Evolutionary conservation across 1,140 invertebrate genomes (phyloP).

Genomic region (Coboldia fuscipes): DNA sequence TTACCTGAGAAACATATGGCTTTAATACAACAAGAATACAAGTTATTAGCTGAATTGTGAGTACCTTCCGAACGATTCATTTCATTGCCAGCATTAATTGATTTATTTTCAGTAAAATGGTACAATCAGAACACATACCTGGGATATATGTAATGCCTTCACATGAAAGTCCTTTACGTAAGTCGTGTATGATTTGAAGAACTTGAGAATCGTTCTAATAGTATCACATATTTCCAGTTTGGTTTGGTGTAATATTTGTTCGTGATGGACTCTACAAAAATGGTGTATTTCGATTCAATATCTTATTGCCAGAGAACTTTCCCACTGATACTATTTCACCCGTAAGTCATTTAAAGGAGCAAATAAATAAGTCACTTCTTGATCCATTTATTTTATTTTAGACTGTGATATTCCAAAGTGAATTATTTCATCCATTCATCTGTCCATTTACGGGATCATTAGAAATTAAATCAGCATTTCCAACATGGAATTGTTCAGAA

Average conservation of each 20-base stretch:
- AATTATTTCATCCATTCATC: constrained; percentile 73
- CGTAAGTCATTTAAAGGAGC: constrained; percentile 1
- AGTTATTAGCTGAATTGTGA: no score
- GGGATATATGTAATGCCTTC: constrained; percentile 87
- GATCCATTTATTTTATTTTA: constrained; percentile 21
- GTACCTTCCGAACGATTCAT: no score
- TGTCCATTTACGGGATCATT: constrained; percentile 54
- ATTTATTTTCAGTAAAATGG: constrained; percentile 56
- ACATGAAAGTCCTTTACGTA: constrained; percentile 50
- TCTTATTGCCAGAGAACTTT: constrained; percentile 69
- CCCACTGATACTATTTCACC: constrained; percentile 61
- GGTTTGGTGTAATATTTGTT: constrained; percentile 86
- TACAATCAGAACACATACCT: constrained; percentile 61
- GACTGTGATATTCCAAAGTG: constrained; percentile 66
- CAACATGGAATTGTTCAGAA: constrained; percentile 59
- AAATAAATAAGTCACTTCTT: constrained; percentile 27
- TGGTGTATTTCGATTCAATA: constrained; percentile 70
- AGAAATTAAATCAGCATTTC: constrained; percentile 54
- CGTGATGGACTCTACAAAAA: constrained; percentile 69
- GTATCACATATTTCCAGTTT: constrained; percentile 49
- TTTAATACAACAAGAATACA: constrained; percentile 43
- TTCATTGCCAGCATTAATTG: no score
- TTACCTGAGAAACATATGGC: constrained; percentile 18
- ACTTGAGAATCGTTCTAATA: no score
- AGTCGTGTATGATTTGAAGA: no score